phyloP scores from a whole-genome alignment of 2,113 vertebrate genomes.

The Python bivittatus region DNA sequence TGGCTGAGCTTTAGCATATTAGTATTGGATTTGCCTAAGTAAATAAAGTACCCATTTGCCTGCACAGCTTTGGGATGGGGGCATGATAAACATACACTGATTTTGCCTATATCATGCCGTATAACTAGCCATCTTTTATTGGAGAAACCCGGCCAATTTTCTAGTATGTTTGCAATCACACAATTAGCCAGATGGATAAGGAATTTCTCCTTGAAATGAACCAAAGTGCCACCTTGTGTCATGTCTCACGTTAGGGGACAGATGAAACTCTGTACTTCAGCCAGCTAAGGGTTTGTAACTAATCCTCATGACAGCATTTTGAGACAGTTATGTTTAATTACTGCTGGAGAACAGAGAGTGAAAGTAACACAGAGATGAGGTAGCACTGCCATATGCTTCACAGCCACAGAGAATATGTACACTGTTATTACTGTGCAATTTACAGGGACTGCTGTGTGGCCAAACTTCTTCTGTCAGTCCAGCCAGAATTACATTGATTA shows the following conservation, averaged over 20 bases:
- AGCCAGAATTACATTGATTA: background rate
- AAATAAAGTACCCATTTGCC: background rate
- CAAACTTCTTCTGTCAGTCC: background rate
- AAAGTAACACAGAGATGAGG: background rate
- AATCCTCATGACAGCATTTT: background rate
- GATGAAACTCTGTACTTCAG: background rate
- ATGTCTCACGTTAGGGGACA: background rate
- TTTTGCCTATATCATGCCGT: background rate
- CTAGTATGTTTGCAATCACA: rapidly evolving
- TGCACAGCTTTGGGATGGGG: background rate
- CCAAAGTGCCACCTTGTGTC: background rate
- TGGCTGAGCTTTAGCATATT: background rate
- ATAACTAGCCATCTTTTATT: conserved; percentile 22
- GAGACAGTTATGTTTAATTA: background rate
- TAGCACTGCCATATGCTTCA: background rate
- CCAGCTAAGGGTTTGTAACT: background rate
- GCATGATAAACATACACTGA: background rate
- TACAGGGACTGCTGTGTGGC: background rate
- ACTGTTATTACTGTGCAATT: background rate
- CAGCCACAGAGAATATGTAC: background rate
- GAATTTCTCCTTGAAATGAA: conserved; percentile 5
- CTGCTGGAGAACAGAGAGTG: background rate
- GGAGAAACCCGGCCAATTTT: background rate
- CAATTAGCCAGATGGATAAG: background rate
- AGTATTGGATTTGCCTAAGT: conserved; percentile 16